Evolutionary conservation across 30 jellyfish, hydroid and myxozoan genomes (phyloP).

Genomic region (Chrysaora quinquecirrha): DNA sequence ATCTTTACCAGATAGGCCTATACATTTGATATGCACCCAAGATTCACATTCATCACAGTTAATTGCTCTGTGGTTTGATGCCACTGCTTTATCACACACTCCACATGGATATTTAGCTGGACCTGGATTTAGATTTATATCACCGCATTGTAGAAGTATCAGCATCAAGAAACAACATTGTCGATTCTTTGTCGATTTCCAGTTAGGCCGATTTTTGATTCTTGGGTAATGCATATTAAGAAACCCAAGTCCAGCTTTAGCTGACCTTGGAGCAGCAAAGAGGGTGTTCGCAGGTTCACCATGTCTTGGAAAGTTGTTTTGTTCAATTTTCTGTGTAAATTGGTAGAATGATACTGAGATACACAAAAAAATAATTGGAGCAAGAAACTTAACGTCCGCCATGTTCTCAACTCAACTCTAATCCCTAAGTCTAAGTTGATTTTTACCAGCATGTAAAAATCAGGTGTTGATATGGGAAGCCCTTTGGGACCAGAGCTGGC

Average conservation of each 20-base stretch:
- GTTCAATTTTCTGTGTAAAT: background rate
- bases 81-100: constrained; percentile 20
- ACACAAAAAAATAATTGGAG: constrained; percentile 15
- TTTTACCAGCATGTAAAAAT: too few species aligned
- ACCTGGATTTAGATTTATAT: constrained; percentile 11
- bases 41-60: constrained; percentile 19
- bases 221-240: constrained; percentile 11
- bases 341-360: background rate
- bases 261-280: constrained; percentile 14
- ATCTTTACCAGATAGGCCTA: constrained; percentile 26
- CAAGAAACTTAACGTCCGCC: constrained; percentile 26
- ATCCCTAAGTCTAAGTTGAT: too few species aligned
- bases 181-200: constrained; percentile 23
- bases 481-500: too few species aligned
- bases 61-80: constrained; percentile 17
- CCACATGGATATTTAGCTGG: constrained; percentile 12
- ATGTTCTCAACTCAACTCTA: too few species aligned
- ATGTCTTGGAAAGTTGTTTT: constrained; percentile 11
- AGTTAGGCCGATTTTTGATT: constrained; percentile 23
- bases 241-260: background rate
- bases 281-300: constrained; percentile 9
- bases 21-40: constrained; percentile 10
- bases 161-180: constrained; percentile 20
- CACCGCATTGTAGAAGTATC: constrained; percentile 15
- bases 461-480: too few species aligned